Evolutionary conservation across 2,113 vertebrate species (phyloP), one percentile per base, ranked within the genome.

Genomic region (Anarrhichthys ocellatus): DNA sequence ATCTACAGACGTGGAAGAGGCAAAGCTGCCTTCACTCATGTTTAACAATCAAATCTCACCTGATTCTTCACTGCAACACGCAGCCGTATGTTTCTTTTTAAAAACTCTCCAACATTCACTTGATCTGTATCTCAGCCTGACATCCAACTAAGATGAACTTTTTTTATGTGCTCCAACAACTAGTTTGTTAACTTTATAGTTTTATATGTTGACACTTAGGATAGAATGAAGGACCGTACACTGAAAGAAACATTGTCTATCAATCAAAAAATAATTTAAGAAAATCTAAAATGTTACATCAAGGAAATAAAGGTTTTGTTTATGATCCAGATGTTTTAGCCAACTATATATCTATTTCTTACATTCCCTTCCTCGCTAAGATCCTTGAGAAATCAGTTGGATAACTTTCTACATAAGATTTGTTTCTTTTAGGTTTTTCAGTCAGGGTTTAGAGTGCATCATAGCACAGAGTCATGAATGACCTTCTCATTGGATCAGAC

Each of bases 1-100:
- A 62, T 65, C 78, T 83, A 17, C 54, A 73, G 56, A 81, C 8
- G 22, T 68, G 68, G 42, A 81, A 50, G 38, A 73, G 42, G n/a
- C 32, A 32, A 24, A 29, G 20, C 62, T 48, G 24, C 36, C 34
- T 22, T 79, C 24, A 66, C 17, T 75, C 15, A 11, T 42, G 63
- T 65, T 63, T 18, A 73, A 32, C 74, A 81, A 42, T 63, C 18
- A 65, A 15, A 52, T 27, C 42, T 54, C 13, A 59, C 59, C 59
- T 66, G 20, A 54, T 40, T 77, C 64, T 29, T 64, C 58, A 64
- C 59, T 46, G 27, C 2, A 46, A 9, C 66, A 46, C 20, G 17
- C 52, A 27, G 34, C 14, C 66, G 7, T 42, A 13, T 29, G 9
- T 56, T 73, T 73, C 34, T 44, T 18, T 34, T 13, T 2, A 17